Base-by-base conservation (phyloP, 1,140 invertebrate species). In the Microplitis mediator region DNA sequence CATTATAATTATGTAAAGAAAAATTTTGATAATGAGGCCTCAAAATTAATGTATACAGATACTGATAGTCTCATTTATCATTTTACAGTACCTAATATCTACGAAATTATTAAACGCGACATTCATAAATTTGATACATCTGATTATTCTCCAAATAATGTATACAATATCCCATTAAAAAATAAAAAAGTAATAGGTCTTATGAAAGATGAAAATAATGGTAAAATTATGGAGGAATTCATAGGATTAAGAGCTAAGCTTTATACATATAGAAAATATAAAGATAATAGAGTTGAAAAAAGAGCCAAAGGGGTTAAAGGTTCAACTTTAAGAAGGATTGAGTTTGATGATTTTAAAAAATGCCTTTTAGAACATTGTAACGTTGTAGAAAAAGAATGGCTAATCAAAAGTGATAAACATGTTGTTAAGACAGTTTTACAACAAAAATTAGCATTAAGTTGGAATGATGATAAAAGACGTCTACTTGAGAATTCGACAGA, bases 1-100 rank as follows among this genome's bases (percentile, higher is more conserved):
- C 76, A 79, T 64, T 84, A 80, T 77, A 69, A 77, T 58, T 78
- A 76, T 60, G 75, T 79, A 34, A 78, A 74, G 71, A 36, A 62
- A 34, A 78, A 70, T 16, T 80, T 58, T 32, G 1, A 52, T n/a
- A n/a, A 36, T 39, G 56, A 75, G 31, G 1, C 5, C 16, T 16
- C 60, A 3, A 73, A 54, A 34, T 52, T 64, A 23, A 51, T 51
- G 35, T 72, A 72, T 64, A 69, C 35, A 13, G 74, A 72, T 54
- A 75, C 70, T n/a, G 54, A 75, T 39, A 23, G 35, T 64, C 32
- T 23, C 36, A 39, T 39, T 39, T 39, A 39, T 39, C 3, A 39
- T 39, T 39, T 39, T 39, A 39, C 36, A 6, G 36, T 39, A 3
- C 36, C 36, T 9, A 39, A 39, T 39, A 1, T 6, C 1, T 39